Evolutionary conservation across 2,888 invertebrate genomes (phyloP).

Genomic region (Tortricodes alternella): DNA sequence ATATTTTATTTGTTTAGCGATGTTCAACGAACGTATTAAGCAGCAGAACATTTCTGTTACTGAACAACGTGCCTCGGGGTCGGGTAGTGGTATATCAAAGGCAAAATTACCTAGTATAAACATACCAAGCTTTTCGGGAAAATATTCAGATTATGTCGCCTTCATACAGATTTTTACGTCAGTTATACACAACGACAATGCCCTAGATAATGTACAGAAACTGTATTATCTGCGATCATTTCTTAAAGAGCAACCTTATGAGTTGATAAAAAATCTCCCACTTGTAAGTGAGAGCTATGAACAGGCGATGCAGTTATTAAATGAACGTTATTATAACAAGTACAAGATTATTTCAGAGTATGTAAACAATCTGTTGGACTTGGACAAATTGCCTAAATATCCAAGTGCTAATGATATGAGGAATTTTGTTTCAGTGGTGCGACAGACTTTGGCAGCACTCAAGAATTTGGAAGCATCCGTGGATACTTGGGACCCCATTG

Average conservation of each 20-base stretch:
- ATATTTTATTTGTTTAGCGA: neutral
- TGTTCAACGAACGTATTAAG: neutral
- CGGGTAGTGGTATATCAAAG: neutral
- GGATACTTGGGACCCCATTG: constrained; percentile 13
- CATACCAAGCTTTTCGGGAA: constrained; percentile 12
- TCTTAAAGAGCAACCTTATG: constrained; percentile 8
- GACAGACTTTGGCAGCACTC: constrained; percentile 12
- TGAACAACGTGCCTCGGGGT: neutral
- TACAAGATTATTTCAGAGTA: constrained; percentile 11
- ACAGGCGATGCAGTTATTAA: constrained; percentile 1
- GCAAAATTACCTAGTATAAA: neutral
- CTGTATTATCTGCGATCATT: constrained; percentile 17
- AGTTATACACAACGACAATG: constrained; percentile 1
- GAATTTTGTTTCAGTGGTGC: constrained; percentile 9
- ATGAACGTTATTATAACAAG: constrained; percentile 10
- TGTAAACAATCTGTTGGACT: constrained; percentile 9
- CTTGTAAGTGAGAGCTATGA: constrained; percentile 5
- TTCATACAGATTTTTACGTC: constrained; percentile 13
- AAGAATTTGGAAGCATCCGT: constrained; percentile 5
- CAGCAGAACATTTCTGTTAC: neutral
- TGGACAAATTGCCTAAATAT: neutral
- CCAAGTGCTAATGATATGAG: neutral
- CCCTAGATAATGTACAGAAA: constrained; percentile 1
- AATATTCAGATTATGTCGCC: constrained; percentile 9
- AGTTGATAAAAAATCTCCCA: constrained; percentile 23